Conservation (phyloP, 2,113 vertebrate species). For the Cariama cristata region DNA sequence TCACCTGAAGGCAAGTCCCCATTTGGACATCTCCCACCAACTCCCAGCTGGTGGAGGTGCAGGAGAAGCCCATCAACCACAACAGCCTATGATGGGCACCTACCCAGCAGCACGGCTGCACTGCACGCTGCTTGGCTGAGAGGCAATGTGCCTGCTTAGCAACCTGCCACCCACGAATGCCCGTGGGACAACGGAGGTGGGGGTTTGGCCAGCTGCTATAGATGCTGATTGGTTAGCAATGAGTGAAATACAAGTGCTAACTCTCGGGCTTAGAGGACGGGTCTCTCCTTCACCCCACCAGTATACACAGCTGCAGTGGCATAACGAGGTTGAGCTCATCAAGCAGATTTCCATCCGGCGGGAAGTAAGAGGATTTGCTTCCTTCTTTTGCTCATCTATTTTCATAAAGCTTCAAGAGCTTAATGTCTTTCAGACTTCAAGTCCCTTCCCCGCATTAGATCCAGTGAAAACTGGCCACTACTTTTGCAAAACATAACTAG, state of each 20-base stretch:
- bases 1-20: background rate
- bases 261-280: background rate
- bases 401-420: background rate
- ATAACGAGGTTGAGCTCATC: background rate
- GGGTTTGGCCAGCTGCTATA: background rate
- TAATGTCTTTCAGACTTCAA: background rate
- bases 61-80: background rate
- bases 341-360: background rate
- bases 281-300: background rate
- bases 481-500: background rate
- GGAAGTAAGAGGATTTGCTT: background rate
- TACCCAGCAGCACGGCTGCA: rapidly evolving
- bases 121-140: rapidly evolving
- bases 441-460: background rate
- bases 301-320: background rate
- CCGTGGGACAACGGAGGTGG: background rate
- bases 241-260: background rate
- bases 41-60: background rate
- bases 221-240: background rate
- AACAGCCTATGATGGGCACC: background rate
- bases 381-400: background rate
- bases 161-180: background rate
- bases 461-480: background rate
- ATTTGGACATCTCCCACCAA: background rate
- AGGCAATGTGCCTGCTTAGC: rapidly evolving